Evolutionary conservation across 2,888 invertebrate species (phyloP).

Genomic region (Tholera decimalis): DNA sequence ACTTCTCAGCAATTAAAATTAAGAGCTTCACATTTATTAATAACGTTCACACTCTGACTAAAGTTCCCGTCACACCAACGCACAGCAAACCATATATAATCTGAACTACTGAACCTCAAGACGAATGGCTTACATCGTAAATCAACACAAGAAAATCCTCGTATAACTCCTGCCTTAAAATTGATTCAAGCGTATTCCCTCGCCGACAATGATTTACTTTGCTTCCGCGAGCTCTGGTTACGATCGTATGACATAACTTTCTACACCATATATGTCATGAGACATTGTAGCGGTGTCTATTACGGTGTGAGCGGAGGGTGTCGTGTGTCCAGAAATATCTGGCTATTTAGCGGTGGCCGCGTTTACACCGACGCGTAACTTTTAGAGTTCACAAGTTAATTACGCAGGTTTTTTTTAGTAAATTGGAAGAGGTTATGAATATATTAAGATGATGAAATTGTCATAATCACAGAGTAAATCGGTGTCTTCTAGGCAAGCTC

Average conservation of each 20-base stretch:
- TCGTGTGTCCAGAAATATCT: slow-evolving; percentile 84
- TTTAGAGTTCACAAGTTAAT: slow-evolving; percentile 18
- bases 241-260: slow-evolving; percentile 77
- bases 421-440: not conserved
- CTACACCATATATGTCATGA: slow-evolving; percentile 85
- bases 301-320: slow-evolving; percentile 80
- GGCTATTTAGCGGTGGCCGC: slow-evolving; percentile 77
- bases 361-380: slow-evolving; percentile 74
- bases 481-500: too few relatives aligned
- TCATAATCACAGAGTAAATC: too few relatives aligned
- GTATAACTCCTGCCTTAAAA: slow-evolving; percentile 48
- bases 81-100: slow-evolving; percentile 12
- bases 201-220: slow-evolving; percentile 67
- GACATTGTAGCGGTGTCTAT: slow-evolving; percentile 78
- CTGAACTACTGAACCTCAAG: slow-evolving; percentile 37
- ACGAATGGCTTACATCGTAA: slow-evolving; percentile 48
- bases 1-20: not conserved
- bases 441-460: too few relatives aligned
- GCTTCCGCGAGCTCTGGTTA: slow-evolving; percentile 71
- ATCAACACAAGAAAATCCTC: slow-evolving; percentile 54
- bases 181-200: slow-evolving; percentile 62
- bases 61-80: slow-evolving; percentile 5
- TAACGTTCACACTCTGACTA: slow-evolving; percentile 7
- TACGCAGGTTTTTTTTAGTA: not conserved
- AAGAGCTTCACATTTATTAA: slow-evolving; percentile 21